Percentiles rank a stretch among this genome's conserved stretches.
These are phyloP conservation scores for Montipora capitata DNA, from an alignment of 92 coral and sea anemone species.

Conservation along the genomic window DNA sequence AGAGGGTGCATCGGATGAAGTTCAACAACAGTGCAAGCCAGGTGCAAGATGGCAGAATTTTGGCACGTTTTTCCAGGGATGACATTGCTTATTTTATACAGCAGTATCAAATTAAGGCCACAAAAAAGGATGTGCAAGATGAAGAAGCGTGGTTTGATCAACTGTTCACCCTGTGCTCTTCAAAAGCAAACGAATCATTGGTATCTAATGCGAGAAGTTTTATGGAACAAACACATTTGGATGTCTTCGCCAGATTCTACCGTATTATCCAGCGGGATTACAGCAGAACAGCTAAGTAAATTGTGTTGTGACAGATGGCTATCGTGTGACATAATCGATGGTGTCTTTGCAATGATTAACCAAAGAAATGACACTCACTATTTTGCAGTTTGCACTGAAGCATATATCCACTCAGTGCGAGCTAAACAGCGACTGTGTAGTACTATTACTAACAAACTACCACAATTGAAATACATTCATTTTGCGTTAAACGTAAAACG, in stretches of 20 bases:
- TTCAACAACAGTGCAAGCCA: slow-evolving; percentile 19
- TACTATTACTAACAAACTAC: slow-evolving; percentile 24
- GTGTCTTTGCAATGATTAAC: slow-evolving; percentile 42
- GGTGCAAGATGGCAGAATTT: slow-evolving; percentile 41
- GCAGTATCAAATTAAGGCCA: slow-evolving; percentile 19
- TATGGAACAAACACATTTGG: slow-evolving; percentile 36
- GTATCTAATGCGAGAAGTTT: slow-evolving; percentile 28
- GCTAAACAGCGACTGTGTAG: slow-evolving; percentile 32
- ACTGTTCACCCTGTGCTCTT: slow-evolving; percentile 17
- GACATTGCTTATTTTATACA: slow-evolving; percentile 45
- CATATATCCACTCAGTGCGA: slow-evolving; percentile 27
- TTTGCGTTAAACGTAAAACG: slow-evolving; percentile 50
- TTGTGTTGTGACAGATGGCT: slow-evolving; percentile 34
- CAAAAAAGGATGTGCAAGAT: slow-evolving; percentile 23
- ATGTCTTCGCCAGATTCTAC: slow-evolving; percentile 42
- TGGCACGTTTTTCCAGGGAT: slow-evolving; percentile 49
- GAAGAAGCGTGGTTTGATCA: slow-evolving; percentile 24
- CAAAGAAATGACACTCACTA: slow-evolving; percentile 27
- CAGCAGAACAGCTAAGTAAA: slow-evolving; percentile 47
- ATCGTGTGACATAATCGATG: slow-evolving; percentile 47
- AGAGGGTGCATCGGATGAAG: slow-evolving; percentile 52
- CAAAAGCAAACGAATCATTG: slow-evolving; percentile 9
- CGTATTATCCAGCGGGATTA: slow-evolving; percentile 27
- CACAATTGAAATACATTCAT: slow-evolving; percentile 35
- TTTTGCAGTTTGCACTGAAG: slow-evolving; percentile 41